Evolutionary conservation across 2,113 vertebrate genomes (phyloP).

Genomic region (Stomatorhinus ivindoensis): DNA sequence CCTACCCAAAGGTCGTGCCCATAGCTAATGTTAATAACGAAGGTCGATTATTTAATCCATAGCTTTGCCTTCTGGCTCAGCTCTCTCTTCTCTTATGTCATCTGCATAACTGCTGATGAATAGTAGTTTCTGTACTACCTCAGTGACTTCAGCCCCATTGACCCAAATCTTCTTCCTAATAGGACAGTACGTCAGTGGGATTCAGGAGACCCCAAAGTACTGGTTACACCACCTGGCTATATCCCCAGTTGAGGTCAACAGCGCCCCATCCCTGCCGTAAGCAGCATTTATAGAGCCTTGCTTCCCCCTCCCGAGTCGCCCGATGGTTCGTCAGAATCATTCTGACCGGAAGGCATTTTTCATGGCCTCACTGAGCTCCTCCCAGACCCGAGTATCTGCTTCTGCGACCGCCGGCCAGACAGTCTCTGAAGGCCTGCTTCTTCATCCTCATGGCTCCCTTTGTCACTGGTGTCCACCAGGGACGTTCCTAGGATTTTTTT

Average conservation of each 20-base stretch:
- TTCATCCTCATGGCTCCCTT: not conserved
- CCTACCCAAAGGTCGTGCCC: too few species aligned
- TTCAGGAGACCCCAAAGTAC: not conserved
- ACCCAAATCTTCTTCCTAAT: not conserved
- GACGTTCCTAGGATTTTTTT: too few species aligned
- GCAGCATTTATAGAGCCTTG: not conserved
- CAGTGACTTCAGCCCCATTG: not conserved
- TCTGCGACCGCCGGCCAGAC: not conserved
- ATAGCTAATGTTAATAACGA: not conserved
- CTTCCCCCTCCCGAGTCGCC: not conserved
- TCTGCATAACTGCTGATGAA: not conserved
- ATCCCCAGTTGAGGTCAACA: not conserved
- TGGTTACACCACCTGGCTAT: not conserved
- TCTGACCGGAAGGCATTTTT: not conserved
- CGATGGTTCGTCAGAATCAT: not conserved
- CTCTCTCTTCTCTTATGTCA: not conserved
- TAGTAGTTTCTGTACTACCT: not conserved
- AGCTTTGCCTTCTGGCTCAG: not conserved
- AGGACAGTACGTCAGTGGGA: not conserved
- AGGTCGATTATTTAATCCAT: not conserved
- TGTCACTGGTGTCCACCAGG: not conserved
- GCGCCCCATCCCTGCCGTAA: not conserved
- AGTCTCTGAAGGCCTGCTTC: not conserved
- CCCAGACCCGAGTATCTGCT: not conserved
- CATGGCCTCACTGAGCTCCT: not conserved